phyloP scores from a whole-genome alignment of 1,140 invertebrate genomes.

The Neelides sp. region DNA sequence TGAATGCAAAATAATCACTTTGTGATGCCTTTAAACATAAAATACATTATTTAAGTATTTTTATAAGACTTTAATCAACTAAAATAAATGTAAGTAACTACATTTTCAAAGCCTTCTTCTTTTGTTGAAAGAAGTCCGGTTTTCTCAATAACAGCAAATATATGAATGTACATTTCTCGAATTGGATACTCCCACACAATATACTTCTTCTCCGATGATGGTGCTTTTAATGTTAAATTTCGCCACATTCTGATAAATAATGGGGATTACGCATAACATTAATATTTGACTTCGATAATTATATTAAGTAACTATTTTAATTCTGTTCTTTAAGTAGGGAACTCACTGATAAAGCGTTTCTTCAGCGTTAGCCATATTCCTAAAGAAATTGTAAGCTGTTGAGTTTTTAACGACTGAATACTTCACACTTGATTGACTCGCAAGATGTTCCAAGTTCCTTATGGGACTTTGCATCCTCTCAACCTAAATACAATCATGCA shows the following conservation, averaged over 20 bases:
- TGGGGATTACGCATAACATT: constrained; percentile 1
- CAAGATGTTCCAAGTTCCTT: constrained; percentile 72
- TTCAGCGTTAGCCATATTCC: constrained; percentile 81
- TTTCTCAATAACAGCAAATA: constrained; percentile 65
- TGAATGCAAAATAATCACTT: constrained; percentile 74
- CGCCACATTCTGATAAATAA: constrained; percentile 61
- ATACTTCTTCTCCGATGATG: constrained; percentile 49
- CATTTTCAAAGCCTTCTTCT: constrained; percentile 59
- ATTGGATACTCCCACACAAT: constrained; percentile 88
- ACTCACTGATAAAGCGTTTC: constrained; percentile 67
- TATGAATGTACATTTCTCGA: constrained; percentile 76
- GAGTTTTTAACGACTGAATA: constrained; percentile 77
- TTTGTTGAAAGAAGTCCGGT: constrained; percentile 54
- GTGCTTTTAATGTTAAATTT: constrained; percentile 61
- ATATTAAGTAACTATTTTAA: background rate
- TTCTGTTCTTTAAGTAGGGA: background rate
- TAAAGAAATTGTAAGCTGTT: constrained; percentile 69
- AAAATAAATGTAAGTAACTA: constrained; percentile 29
- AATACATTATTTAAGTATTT: background rate
- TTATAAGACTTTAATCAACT: background rate
- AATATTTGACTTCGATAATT: background rate
- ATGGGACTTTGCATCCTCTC: constrained; percentile 88
- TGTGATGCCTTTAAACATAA: constrained; percentile 33
- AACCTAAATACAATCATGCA: constrained; percentile 55
- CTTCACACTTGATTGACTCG: constrained; percentile 73